phyloP scores from a whole-genome alignment of 2,113 vertebrate genomes.

The Blennius ocellaris region DNA sequence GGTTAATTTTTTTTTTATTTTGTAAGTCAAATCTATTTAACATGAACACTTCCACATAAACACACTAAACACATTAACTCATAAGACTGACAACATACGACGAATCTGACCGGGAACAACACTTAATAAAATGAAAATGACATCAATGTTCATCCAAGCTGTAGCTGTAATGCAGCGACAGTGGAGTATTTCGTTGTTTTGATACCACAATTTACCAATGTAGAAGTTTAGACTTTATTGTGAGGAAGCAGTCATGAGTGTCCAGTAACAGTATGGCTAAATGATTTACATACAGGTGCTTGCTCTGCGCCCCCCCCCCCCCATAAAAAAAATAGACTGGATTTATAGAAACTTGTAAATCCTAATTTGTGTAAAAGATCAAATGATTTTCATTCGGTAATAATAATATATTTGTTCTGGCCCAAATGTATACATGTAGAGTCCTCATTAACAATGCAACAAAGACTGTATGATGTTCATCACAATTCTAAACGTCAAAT shows the following conservation, averaged over 20 bases:
- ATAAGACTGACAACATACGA: conserved; percentile 66
- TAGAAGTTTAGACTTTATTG: not conserved
- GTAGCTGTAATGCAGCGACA: conserved; percentile 1
- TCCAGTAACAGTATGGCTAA: conserved; percentile 85
- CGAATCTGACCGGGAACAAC: conserved; percentile 58
- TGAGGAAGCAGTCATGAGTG: conserved; percentile 75
- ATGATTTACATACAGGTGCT: conserved; percentile 38
- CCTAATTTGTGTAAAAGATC: not conserved
- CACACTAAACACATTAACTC: conserved; percentile 61
- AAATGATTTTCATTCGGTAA: not conserved
- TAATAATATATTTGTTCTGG: too few relatives aligned
- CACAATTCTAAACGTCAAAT: conserved; percentile 18
- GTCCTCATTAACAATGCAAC: not conserved
- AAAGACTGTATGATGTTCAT: too few relatives aligned
- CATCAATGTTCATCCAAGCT: conserved; percentile 33
- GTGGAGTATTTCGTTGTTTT: not conserved
- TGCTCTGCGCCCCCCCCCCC: conserved; percentile 33
- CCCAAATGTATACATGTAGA: too few relatives aligned
- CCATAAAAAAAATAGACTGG: conserved; percentile 25
- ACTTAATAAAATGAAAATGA: conserved; percentile 66
- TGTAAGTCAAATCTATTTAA: conserved; percentile 16
- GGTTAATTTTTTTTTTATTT: not conserved
- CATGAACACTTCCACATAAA: conserved; percentile 59
- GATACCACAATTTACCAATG: not conserved
- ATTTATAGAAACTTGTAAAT: conserved; percentile 21